phyloP scores from a whole-genome alignment of 2,888 invertebrate genomes.

The Vandiemenella viatica region DNA sequence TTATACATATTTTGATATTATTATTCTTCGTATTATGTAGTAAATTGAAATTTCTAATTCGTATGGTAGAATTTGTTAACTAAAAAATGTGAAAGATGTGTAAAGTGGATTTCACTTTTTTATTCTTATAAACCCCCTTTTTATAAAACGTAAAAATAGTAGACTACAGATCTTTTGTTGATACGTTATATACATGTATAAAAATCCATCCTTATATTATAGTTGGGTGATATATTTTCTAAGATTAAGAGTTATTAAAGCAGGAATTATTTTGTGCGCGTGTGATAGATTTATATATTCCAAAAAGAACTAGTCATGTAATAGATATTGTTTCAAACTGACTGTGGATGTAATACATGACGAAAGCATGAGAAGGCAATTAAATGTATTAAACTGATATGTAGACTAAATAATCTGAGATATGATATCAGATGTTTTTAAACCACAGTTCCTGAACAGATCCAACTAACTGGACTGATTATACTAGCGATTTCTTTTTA shows the following conservation, averaged over 20 bases:
- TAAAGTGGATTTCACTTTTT: constrained; percentile 5
- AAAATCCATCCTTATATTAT: background rate
- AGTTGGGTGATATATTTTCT: background rate
- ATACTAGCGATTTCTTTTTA: no score
- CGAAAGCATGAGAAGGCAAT: no score
- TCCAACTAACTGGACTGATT: no score
- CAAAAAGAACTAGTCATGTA: background rate
- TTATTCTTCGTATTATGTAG: background rate
- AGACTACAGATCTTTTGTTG: background rate
- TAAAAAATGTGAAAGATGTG: constrained; percentile 6
- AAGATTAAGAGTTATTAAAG: background rate
- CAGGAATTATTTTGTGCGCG: background rate
- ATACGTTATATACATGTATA: background rate
- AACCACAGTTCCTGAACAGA: no score
- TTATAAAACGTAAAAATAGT: background rate
- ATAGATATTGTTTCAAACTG: no score
- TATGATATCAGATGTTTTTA: no score
- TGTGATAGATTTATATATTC: background rate
- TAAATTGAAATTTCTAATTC: constrained; percentile 1
- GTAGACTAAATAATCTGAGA: no score
- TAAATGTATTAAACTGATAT: no score
- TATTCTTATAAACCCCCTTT: background rate
- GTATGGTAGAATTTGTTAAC: background rate
- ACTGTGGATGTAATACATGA: no score
- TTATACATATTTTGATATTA: constrained; percentile 3